Evolutionary conservation across 2,888 invertebrate species (phyloP).

Genomic region (Pseudanteris insignis): DNA sequence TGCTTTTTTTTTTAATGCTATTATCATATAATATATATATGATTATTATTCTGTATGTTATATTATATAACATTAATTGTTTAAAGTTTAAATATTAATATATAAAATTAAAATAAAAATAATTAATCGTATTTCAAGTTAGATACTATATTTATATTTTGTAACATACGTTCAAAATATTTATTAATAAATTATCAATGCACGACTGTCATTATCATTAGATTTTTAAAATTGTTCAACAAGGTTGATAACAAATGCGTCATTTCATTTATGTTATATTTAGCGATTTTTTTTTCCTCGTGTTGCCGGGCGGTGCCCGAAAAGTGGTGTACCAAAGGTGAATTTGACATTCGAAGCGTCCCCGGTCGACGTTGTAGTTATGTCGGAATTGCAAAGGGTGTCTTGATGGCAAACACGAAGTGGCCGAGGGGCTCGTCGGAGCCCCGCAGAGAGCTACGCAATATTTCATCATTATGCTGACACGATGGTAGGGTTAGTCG

Average conservation of each 20-base stretch:
- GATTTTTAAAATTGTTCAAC: too few species aligned
- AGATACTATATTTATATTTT: too few species aligned
- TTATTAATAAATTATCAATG: too few species aligned
- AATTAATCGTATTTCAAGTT: too few species aligned
- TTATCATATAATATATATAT: too few species aligned
- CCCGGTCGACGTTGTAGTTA: constrained; percentile 54
- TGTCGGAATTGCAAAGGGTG: constrained; percentile 58
- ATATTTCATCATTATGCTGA: constrained; percentile 66
- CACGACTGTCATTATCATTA: too few species aligned
- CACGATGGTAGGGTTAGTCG: constrained; percentile 61
- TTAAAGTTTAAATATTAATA: too few species aligned
- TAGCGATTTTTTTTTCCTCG: constrained; percentile 26
- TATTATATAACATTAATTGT: too few species aligned
- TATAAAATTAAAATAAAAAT: too few species aligned
- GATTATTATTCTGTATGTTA: too few species aligned
- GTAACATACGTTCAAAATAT: too few species aligned
- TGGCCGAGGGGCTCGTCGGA: constrained; percentile 50
- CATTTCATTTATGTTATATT: constrained; percentile 33
- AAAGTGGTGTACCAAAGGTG: constrained; percentile 26
- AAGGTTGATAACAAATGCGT: constrained; percentile 29
- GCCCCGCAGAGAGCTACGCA: constrained; percentile 49
- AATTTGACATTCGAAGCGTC: constrained; percentile 52
- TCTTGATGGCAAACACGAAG: constrained; percentile 52
- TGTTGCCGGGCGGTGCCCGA: constrained; percentile 24
- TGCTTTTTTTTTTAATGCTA: too few species aligned